Percentiles rank a stretch among this genome's conserved stretches.
Evolutionary conservation across 2,888 invertebrate genomes (phyloP).

Genomic region (Oligia latruncula): DNA sequence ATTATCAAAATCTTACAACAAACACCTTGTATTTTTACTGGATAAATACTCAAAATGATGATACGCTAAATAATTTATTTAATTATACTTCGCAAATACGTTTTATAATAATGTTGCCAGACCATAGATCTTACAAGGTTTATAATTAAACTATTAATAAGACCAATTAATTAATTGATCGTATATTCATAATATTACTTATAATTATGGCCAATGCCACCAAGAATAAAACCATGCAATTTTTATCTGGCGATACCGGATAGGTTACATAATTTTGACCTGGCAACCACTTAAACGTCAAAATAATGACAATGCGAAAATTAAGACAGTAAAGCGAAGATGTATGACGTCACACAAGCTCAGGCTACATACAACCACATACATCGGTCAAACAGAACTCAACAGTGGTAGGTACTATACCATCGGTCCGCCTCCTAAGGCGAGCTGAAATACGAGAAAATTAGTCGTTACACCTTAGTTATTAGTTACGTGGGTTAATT

Average conservation of each 20-base stretch:
- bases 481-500: slow-evolving; percentile 46
- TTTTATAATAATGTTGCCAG: slow-evolving; percentile 15
- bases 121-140: not conserved
- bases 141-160: slow-evolving; percentile 1
- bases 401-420: slow-evolving; percentile 85
- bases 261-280: not conserved
- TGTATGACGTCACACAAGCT: slow-evolving; percentile 58
- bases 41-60: slow-evolving; percentile 1
- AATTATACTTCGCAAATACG: not conserved
- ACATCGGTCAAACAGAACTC: slow-evolving; percentile 69
- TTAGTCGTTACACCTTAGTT: slow-evolving; percentile 51
- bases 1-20: not conserved
- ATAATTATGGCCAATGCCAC: not conserved
- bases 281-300: slow-evolving; percentile 15
- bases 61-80: not conserved
- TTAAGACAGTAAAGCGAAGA: slow-evolving; percentile 51
- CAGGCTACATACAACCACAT: slow-evolving; percentile 63
- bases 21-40: slow-evolving; percentile 10
- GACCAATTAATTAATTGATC: not conserved
- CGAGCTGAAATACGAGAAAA: slow-evolving; percentile 78
- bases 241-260: not conserved
- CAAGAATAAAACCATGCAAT: slow-evolving; percentile 32
- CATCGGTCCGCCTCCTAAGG: slow-evolving; percentile 80
- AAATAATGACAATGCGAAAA: slow-evolving; percentile 28
- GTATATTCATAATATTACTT: not conserved